Conservation (phyloP, 2,888 invertebrate species). For the Dilophus febrilis region DNA sequence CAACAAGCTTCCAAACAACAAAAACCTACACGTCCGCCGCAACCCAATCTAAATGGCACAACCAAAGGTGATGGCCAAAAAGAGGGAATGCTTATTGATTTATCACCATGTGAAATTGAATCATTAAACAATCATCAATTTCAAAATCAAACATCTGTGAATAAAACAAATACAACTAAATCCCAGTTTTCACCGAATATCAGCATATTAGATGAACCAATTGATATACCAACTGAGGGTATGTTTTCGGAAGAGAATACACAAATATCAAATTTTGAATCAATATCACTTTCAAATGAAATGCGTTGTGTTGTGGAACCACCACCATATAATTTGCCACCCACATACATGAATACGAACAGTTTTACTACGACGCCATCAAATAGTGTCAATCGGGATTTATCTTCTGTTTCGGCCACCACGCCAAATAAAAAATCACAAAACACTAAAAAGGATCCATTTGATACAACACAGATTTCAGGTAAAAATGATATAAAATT, state of each 20-base stretch:
- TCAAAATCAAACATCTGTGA: neutral
- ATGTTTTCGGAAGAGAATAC: constrained; percentile 12
- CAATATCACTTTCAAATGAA: constrained; percentile 14
- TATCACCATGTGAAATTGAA: constrained; percentile 40
- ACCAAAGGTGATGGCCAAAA: constrained; percentile 14
- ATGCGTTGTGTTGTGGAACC: constrained; percentile 19
- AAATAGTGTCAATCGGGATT: constrained; percentile 6
- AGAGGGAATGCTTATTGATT: constrained; percentile 60
- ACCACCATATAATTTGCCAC: constrained; percentile 37
- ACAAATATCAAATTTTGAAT: constrained; percentile 9
- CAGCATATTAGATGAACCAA: constrained; percentile 52
- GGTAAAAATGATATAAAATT: constrained; percentile 12
- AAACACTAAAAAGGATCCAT: constrained; percentile 37
- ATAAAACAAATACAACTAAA: neutral
- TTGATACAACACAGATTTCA: constrained; percentile 41
- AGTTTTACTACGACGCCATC: constrained; percentile 16
- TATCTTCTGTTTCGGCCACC: too few species aligned
- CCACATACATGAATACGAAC: constrained; percentile 35
- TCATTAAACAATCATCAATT: neutral
- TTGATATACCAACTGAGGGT: constrained; percentile 41
- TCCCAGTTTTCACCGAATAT: constrained; percentile 1
- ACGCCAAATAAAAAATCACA: neutral
- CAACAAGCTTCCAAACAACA: constrained; percentile 18
- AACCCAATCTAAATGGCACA: constrained; percentile 23
- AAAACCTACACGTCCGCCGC: constrained; percentile 31